phyloP scores from a whole-genome alignment of 37 sponge, comb jelly and placozoan genomes.

The Oscarella lobularis region DNA sequence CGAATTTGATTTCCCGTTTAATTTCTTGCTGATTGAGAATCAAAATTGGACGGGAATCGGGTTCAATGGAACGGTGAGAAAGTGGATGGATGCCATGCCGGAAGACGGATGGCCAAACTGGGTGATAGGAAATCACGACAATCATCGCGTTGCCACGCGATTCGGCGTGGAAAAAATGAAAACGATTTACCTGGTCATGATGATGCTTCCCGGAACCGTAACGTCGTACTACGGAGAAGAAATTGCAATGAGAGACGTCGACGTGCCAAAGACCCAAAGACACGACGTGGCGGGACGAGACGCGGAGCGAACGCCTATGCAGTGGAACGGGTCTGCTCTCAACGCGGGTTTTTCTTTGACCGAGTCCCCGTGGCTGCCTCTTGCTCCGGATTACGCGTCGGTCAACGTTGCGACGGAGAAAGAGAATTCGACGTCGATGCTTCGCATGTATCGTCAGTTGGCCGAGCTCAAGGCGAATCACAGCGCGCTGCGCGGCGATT shows the following conservation, averaged over 20 bases:
- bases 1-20: slow-evolving; percentile 80
- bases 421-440: slow-evolving; percentile 16
- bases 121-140: slow-evolving; percentile 92
- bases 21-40: slow-evolving; percentile 56
- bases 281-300: slow-evolving; percentile 43
- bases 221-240: slow-evolving; percentile 90
- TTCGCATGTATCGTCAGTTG: slow-evolving; percentile 36
- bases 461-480: slow-evolving; percentile 16
- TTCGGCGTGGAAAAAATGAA: slow-evolving; percentile 40
- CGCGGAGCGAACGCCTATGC: slow-evolving; percentile 81
- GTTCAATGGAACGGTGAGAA: slow-evolving; percentile 21
- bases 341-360: slow-evolving; percentile 64
- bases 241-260: slow-evolving; percentile 57
- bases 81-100: slow-evolving; percentile 51
- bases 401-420: slow-evolving; percentile 44
- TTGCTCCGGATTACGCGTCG: slow-evolving; percentile 31
- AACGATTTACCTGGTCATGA: slow-evolving; percentile 51
- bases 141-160: slow-evolving; percentile 52
- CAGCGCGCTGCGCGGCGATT: slow-evolving; percentile 12
- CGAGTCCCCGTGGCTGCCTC: slow-evolving; percentile 60
- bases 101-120: slow-evolving; percentile 74
- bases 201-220: slow-evolving; percentile 77
- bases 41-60: slow-evolving; percentile 51
- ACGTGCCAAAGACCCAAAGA: slow-evolving; percentile 23
- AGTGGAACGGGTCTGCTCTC: slow-evolving; percentile 37